A percentile compares a stretch with the other conserved stretches of the same genome.
Evolutionary conservation across 2,888 invertebrate genomes (phyloP).

Genomic region (Calameuta filiformis): DNA sequence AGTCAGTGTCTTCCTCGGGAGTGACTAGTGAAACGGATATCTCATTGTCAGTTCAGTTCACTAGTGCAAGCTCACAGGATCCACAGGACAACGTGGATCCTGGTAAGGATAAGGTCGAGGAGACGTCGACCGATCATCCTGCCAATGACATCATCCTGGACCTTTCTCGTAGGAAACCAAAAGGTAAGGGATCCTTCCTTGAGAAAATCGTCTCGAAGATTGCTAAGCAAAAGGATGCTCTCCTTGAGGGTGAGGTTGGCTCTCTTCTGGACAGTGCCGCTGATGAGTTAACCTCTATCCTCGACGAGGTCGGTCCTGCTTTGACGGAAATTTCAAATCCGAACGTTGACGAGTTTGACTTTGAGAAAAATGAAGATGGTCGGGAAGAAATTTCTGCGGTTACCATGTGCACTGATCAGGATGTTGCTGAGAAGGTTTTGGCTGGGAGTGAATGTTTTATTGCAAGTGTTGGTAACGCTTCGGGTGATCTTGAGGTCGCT

Average conservation of each 20-base stretch:
- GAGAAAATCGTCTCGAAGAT: conserved; percentile 64
- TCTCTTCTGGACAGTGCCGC: conserved; percentile 49
- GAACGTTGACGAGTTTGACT: background rate
- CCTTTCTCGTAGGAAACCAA: conserved; percentile 56
- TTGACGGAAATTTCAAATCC: conserved; percentile 9
- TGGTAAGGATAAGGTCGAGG: background rate
- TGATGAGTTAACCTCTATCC: conserved; percentile 49
- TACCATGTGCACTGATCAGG: background rate
- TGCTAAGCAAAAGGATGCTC: conserved; percentile 59
- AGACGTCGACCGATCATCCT: conserved; percentile 19
- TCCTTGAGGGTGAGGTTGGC: conserved; percentile 51
- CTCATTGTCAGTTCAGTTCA: background rate
- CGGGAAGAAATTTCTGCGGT: conserved; percentile 7
- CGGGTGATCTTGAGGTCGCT: background rate
- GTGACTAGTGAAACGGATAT: background rate
- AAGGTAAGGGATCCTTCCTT: conserved; percentile 60
- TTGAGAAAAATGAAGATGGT: conserved; percentile 3
- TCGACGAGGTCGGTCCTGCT: conserved; percentile 40
- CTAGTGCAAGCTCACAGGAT: background rate
- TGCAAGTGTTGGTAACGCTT: background rate
- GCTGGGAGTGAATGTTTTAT: background rate
- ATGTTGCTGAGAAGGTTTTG: background rate
- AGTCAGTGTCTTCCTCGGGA: conserved; percentile 3
- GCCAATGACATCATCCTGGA: conserved; percentile 60
- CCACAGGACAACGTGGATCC: background rate